Conservation (phyloP, 2,888 invertebrate genomes). For the Cyrtodaria siliqua region DNA sequence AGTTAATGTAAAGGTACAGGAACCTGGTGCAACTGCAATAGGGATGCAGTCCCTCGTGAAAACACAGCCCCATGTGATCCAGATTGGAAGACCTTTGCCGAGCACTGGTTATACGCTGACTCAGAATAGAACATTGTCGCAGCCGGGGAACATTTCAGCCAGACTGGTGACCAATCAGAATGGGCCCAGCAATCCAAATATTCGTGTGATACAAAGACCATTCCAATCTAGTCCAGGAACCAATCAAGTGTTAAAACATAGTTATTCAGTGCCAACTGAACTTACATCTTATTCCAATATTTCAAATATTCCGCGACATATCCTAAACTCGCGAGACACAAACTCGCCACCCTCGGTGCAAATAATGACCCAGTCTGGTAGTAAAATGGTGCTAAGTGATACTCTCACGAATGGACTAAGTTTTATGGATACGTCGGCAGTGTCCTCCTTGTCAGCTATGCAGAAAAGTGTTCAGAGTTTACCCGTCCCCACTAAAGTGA, state of each 20-base stretch:
- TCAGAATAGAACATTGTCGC: slow-evolving; percentile 18
- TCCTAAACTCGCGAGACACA: slow-evolving; percentile 42
- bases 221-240: slow-evolving; percentile 39
- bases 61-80: slow-evolving; percentile 50
- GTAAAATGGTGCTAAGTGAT: slow-evolving; percentile 59
- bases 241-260: slow-evolving; percentile 35
- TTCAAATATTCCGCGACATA: slow-evolving; percentile 40
- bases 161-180: slow-evolving; percentile 35
- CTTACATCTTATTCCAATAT: slow-evolving; percentile 36
- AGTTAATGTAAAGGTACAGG: slow-evolving; percentile 17
- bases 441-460: slow-evolving; percentile 53
- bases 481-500: slow-evolving; percentile 62
- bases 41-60: not conserved
- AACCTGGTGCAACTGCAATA: not conserved
- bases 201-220: slow-evolving; percentile 61
- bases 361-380: slow-evolving; percentile 54
- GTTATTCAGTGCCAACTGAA: slow-evolving; percentile 52
- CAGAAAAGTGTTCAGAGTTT: slow-evolving; percentile 57
- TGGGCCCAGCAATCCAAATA: slow-evolving; percentile 35
- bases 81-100: slow-evolving; percentile 34
- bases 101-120: slow-evolving; percentile 1
- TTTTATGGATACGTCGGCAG: slow-evolving; percentile 7
- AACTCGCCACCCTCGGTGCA: slow-evolving; percentile 60
- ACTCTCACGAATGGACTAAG: slow-evolving; percentile 23
- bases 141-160: slow-evolving; percentile 15